Percentiles rank a stretch among this genome's conserved stretches.
Evolutionary conservation across 2,888 invertebrate genomes (phyloP).

Genomic region (Drosophila mayaguana): DNA sequence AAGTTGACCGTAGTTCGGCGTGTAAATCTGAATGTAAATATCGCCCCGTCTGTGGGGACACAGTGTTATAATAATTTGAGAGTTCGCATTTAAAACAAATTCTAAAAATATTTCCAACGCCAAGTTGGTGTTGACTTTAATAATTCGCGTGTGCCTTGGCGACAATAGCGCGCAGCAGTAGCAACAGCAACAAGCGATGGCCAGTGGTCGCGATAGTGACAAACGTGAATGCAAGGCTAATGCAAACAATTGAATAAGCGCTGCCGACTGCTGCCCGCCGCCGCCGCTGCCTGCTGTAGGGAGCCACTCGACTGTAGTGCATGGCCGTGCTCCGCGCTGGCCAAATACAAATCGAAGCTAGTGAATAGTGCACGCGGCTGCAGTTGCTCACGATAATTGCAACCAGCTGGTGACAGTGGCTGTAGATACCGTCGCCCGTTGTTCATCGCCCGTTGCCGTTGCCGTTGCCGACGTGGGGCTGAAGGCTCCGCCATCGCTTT

Average conservation of each 20-base stretch:
- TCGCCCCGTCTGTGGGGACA: constrained; percentile 54
- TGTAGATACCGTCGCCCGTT: constrained; percentile 3
- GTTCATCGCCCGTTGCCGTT: constrained; percentile 1
- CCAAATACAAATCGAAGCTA: constrained; percentile 29
- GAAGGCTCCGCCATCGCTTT: constrained; percentile 34
- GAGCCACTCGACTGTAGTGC: constrained; percentile 18
- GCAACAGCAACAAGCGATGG: constrained; percentile 35
- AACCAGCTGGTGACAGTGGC: constrained; percentile 42
- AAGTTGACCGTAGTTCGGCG: constrained; percentile 47
- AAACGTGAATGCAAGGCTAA: constrained; percentile 58
- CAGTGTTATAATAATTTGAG: constrained; percentile 35
- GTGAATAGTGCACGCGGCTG: constrained; percentile 40
- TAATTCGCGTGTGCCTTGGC: constrained; percentile 8
- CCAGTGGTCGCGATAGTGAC: constrained; percentile 35
- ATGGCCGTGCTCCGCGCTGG: constrained; percentile 19
- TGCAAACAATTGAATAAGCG: constrained; percentile 75
- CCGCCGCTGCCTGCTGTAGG: constrained; percentile 14
- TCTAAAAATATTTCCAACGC: constrained; percentile 40
- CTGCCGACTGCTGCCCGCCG: constrained; percentile 34
- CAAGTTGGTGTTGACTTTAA: neutral
- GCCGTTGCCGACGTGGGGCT: constrained; percentile 42
- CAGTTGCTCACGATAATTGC: constrained; percentile 43
- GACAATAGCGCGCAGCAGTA: constrained; percentile 13
- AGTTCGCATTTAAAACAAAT: constrained; percentile 25
- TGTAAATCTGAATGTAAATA: constrained; percentile 63